Evolutionary conservation across 2,888 invertebrate species (phyloP).

Genomic region (Scaptomyza caliginosa): DNA sequence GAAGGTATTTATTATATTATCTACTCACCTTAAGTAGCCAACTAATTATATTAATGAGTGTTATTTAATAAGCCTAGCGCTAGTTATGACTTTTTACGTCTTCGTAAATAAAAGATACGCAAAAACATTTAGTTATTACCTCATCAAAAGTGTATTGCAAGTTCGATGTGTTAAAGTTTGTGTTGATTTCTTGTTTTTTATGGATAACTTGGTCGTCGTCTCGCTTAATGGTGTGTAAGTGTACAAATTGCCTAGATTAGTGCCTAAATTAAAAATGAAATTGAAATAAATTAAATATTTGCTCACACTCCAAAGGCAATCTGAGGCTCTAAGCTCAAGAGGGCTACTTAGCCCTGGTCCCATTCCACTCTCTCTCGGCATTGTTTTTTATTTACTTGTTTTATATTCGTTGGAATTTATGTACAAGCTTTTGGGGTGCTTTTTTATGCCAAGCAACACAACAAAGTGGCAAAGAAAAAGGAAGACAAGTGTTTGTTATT

Average conservation of each 20-base stretch:
- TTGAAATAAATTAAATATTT: conserved; percentile 80
- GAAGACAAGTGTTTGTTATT: conserved; percentile 65
- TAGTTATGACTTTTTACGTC: too few species aligned
- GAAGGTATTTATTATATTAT: too few species aligned
- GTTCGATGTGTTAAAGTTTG: conserved; percentile 21
- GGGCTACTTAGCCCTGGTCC: conserved; percentile 16
- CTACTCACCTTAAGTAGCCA: neutral
- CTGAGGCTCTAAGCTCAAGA: conserved; percentile 12
- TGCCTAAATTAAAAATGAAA: conserved; percentile 78
- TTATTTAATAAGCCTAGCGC: too few species aligned
- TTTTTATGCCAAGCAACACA: neutral
- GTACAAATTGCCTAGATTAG: conserved; percentile 81
- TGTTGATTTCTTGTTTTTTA: conserved; percentile 11
- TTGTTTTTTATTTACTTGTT: conserved; percentile 39
- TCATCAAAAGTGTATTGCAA: conserved; percentile 38
- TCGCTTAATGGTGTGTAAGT: conserved; percentile 76
- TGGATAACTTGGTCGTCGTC: conserved; percentile 29
- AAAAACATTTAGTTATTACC: too few species aligned
- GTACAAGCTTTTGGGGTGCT: conserved; percentile 32
- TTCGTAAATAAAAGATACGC: too few species aligned
- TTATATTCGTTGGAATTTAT: conserved; percentile 54
- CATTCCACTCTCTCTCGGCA: conserved; percentile 7
- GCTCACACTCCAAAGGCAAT: conserved; percentile 38
- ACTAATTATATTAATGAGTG: neutral
- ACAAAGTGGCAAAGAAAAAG: neutral